These are phyloP conservation scores for Aphidoletes aphidimyza DNA, from an alignment of 2,888 invertebrate species.

Conservation along the genomic window DNA sequence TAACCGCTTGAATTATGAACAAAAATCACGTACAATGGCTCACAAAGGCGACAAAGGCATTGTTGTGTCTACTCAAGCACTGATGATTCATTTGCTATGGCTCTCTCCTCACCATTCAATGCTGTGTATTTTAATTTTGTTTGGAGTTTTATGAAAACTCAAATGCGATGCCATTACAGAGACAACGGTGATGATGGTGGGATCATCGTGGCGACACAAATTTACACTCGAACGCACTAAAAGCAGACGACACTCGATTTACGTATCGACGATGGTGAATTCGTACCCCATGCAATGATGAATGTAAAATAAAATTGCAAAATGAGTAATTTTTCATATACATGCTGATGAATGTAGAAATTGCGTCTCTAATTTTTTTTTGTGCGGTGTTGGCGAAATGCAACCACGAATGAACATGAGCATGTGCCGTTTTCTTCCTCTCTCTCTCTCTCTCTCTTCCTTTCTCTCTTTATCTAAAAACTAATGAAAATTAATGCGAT, in stretches of 20 bases:
- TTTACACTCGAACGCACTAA: neutral
- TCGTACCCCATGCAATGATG: constrained; percentile 31
- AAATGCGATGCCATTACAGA: neutral
- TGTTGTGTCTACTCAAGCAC: neutral
- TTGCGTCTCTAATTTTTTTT: neutral
- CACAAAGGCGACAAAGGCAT: neutral
- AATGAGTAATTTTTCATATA: neutral
- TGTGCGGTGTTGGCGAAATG: neutral
- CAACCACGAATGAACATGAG: too few species aligned
- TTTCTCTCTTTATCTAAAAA: neutral
- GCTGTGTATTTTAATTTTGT: constrained; percentile 29
- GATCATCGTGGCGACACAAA: constrained; percentile 22
- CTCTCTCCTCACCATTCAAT: neutral
- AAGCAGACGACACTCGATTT: neutral
- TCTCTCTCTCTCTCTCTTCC: neutral
- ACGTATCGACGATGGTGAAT: neutral
- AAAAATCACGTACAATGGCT: constrained; percentile 34
- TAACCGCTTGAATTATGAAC: constrained; percentile 19
- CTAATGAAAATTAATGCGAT: constrained; percentile 27
- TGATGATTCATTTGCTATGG: constrained; percentile 19
- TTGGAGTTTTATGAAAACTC: constrained; percentile 44
- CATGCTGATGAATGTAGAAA: neutral
- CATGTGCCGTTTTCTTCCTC: neutral
- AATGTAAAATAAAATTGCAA: neutral
- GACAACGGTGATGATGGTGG: neutral